phyloP scores from a whole-genome alignment of 53 echinoderm and acorn worm species.

The Arbacia lixula region DNA sequence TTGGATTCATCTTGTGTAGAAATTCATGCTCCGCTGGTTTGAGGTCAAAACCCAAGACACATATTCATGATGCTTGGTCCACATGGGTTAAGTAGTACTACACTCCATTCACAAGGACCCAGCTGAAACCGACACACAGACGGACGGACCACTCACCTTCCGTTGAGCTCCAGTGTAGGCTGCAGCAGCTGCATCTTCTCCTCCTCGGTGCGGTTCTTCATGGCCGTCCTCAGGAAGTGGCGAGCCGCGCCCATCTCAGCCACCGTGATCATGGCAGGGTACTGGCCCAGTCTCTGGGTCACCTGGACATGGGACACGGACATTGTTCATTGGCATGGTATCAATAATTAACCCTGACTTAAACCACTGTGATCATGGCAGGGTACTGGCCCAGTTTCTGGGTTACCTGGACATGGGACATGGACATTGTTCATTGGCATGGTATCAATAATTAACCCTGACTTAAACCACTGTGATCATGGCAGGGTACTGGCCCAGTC shows the following conservation, averaged over 20 bases:
- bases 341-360: not conserved
- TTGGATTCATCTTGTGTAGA: too few relatives aligned
- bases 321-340: not conserved
- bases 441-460: not conserved
- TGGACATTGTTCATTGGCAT: not conserved
- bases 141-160: conserved; percentile 67
- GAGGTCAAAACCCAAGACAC: too few relatives aligned
- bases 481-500: not conserved
- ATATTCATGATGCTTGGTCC: too few relatives aligned
- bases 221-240: conserved; percentile 89
- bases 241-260: conserved; percentile 98
- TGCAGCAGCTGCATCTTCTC: conserved; percentile 86
- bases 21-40: too few relatives aligned
- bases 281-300: conserved; percentile 68
- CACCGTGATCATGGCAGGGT: conserved; percentile 97
- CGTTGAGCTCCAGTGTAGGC: conserved; percentile 89
- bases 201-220: conserved; percentile 76
- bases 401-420: not conserved
- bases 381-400: not conserved
- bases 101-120: too few relatives aligned
- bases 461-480: not conserved
- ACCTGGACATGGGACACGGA: conserved; percentile 68
- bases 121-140: too few relatives aligned
- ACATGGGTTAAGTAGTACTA: too few relatives aligned
- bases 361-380: not conserved